These are phyloP conservation scores for Anabas testudineus DNA, from an alignment of 2,797 vertebrate species.

Conservation along the genomic window DNA sequence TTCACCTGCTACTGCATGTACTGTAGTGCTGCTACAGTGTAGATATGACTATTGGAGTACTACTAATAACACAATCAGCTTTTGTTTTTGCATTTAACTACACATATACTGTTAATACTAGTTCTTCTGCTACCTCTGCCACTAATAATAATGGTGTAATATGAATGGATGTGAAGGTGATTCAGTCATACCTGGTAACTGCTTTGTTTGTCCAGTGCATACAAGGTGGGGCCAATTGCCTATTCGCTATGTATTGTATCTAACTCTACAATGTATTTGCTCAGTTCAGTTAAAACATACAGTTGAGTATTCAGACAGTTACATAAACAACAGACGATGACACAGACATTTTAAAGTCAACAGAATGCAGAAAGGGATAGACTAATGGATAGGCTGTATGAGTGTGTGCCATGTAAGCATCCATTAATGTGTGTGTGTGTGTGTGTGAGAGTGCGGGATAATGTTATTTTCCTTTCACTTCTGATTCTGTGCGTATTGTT, in stretches of 20 bases:
- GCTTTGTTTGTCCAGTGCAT: neutral
- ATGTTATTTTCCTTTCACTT: conserved; percentile 44
- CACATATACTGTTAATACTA: neutral
- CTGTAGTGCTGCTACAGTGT: neutral
- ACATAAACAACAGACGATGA: conserved; percentile 11
- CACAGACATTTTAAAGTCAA: conserved; percentile 17
- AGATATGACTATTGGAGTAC: neutral
- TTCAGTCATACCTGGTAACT: neutral
- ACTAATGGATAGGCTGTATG: conserved; percentile 10
- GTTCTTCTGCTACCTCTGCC: neutral
- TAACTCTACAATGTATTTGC: neutral
- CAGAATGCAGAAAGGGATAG: conserved; percentile 10
- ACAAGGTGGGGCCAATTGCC: neutral
- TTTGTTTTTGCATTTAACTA: neutral
- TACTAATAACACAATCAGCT: neutral
- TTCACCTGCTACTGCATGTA: neutral
- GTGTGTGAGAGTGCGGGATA: conserved; percentile 10
- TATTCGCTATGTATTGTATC: neutral
- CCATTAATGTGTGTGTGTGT: neutral
- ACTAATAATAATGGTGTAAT: neutral
- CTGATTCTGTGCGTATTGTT: conserved; percentile 38
- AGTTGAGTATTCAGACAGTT: conserved; percentile 6
- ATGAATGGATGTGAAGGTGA: neutral
- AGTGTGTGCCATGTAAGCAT: neutral
- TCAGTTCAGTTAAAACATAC: conserved; percentile 6